Percentiles rank a stretch among this genome's conserved stretches.
Evolutionary conservation across 2,888 invertebrate species (phyloP).

Genomic region (Leptopilina myrica): DNA sequence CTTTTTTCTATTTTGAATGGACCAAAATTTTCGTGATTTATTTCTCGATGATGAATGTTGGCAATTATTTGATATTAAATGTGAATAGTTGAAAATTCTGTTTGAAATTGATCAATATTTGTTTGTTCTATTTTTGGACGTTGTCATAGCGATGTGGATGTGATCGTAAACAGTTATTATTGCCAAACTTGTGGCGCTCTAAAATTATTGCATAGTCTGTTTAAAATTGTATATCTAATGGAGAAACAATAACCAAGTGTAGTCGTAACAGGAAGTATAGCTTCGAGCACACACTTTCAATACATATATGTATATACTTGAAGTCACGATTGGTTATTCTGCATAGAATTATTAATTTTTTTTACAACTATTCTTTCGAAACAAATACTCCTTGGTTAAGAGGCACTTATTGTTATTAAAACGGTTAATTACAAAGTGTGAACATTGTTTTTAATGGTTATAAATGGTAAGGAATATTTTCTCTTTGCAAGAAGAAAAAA

Average conservation of each 20-base stretch:
- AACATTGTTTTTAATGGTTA: too few species aligned
- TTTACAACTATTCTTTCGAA: not conserved
- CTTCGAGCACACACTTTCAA: slow-evolving; percentile 43
- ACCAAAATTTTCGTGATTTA: too few species aligned
- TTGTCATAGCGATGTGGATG: not conserved
- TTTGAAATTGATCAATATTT: not conserved
- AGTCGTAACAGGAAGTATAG: slow-evolving; percentile 54
- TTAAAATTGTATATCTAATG: slow-evolving; percentile 62
- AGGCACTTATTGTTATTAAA: slow-evolving; percentile 5
- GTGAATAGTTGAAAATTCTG: too few species aligned
- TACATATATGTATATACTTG: slow-evolving; percentile 42
- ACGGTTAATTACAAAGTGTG: not conserved
- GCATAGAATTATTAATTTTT: slow-evolving; percentile 20
- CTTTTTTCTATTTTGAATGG: too few species aligned
- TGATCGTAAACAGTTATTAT: slow-evolving; percentile 32
- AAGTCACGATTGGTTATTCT: slow-evolving; percentile 27
- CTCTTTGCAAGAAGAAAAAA: too few species aligned
- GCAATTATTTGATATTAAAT: too few species aligned
- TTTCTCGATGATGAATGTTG: too few species aligned
- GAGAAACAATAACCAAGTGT: slow-evolving; percentile 64
- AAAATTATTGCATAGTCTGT: slow-evolving; percentile 19
- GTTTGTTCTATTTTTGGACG: not conserved
- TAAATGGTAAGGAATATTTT: too few species aligned
- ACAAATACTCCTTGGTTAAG: not conserved
- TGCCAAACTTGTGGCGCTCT: slow-evolving; percentile 21